Conservation (phyloP, 2,888 invertebrate species). For the Gastrophysa polygoni region DNA sequence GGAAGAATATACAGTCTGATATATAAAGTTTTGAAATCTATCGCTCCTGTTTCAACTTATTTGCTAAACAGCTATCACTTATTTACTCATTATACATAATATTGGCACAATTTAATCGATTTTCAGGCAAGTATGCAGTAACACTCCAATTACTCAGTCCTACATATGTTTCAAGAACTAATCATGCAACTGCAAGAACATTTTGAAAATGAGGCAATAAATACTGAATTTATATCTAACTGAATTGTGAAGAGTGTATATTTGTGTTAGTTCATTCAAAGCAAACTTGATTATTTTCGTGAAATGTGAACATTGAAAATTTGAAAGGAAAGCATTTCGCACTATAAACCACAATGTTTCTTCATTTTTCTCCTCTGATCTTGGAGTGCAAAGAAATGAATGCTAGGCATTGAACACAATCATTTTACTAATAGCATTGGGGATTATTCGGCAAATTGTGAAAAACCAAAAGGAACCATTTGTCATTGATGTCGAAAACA, state of each 20-base stretch:
- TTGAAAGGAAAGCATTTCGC: too few relatives aligned
- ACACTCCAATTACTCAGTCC: not conserved
- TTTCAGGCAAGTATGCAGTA: conserved; percentile 3
- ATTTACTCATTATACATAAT: conserved; percentile 20
- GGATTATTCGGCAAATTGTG: not conserved
- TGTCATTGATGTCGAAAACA: too few relatives aligned
- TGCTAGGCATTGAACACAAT: too few relatives aligned
- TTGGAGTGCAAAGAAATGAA: too few relatives aligned
- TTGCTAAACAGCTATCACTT: conserved; percentile 24
- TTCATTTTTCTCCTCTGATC: too few relatives aligned
- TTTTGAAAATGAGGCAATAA: too few relatives aligned
- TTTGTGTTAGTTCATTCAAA: not conserved
- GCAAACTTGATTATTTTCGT: too few relatives aligned
- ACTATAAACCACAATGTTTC: too few relatives aligned
- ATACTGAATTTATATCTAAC: not conserved
- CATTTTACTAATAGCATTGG: too few relatives aligned
- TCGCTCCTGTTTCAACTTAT: not conserved
- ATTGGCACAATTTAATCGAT: conserved; percentile 30
- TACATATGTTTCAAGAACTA: not conserved
- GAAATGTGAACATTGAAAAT: too few relatives aligned
- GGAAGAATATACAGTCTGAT: conserved; percentile 14
- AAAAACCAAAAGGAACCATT: too few relatives aligned
- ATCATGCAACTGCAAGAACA: too few relatives aligned
- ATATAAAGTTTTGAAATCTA: conserved; percentile 7
- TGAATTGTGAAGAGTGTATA: not conserved